phyloP scores from a whole-genome alignment of 2,888 invertebrate genomes.

The Carpatolechia fugitivella region DNA sequence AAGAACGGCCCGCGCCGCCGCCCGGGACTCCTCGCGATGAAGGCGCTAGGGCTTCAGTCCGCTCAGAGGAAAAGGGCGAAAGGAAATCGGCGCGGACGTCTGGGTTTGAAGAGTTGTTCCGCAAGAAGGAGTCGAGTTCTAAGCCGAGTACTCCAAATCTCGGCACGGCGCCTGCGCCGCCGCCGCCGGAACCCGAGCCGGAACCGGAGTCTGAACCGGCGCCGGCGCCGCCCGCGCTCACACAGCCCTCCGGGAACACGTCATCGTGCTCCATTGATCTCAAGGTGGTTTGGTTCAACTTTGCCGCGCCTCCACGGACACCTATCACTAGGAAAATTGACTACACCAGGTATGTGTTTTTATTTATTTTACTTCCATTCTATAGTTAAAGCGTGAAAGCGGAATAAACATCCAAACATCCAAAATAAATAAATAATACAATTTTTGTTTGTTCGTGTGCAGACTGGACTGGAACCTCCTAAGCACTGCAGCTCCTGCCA shows the following conservation, averaged over 20 bases:
- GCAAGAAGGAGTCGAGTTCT: slow-evolving; percentile 78
- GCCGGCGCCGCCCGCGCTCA: slow-evolving; percentile 62
- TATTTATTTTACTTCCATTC: too few relatives aligned
- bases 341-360: slow-evolving; percentile 86
- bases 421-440: too few relatives aligned
- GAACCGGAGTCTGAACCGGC: slow-evolving; percentile 39
- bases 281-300: slow-evolving; percentile 97
- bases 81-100: slow-evolving; percentile 47
- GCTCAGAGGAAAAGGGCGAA: not conserved
- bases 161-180: slow-evolving; percentile 48
- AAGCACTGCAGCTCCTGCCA: slow-evolving; percentile 97
- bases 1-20: slow-evolving; percentile 48
- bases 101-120: slow-evolving; percentile 69
- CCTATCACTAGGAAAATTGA: slow-evolving; percentile 97
- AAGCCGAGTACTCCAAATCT: slow-evolving; percentile 80
- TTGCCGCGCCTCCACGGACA: slow-evolving; percentile 96
- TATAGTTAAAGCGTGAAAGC: too few relatives aligned
- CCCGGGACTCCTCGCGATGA: slow-evolving; percentile 63
- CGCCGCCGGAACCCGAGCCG: slow-evolving; percentile 50
- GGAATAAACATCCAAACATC: too few relatives aligned
- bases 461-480: slow-evolving; percentile 95
- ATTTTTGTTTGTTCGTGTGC: too few relatives aligned
- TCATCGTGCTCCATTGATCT: slow-evolving; percentile 94
- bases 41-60: slow-evolving; percentile 37
- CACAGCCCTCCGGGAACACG: slow-evolving; percentile 85